Percentiles rank a stretch among this genome's conserved stretches.
These are phyloP conservation scores for Muraenolepis orangiensis DNA, from an alignment of 2,797 vertebrate species.

Conservation along the genomic window DNA sequence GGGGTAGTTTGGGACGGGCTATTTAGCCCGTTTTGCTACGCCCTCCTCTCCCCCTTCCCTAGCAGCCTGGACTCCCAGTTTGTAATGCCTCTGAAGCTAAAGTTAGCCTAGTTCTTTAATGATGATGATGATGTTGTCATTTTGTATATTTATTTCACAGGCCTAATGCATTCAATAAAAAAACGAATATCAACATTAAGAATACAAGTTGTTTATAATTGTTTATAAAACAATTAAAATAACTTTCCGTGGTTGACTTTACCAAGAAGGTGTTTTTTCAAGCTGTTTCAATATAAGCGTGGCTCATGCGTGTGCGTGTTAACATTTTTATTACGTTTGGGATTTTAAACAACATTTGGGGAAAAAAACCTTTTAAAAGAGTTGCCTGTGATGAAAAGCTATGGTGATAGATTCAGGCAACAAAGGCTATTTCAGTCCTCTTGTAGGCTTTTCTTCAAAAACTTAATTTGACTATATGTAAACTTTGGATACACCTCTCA, in stretches of 20 bases:
- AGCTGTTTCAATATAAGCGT: background rate
- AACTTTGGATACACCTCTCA: background rate
- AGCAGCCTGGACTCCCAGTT: background rate
- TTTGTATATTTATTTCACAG: background rate
- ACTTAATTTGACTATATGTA: background rate
- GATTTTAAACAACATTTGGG: no score
- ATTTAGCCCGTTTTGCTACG: no score
- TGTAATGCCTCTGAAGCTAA: background rate
- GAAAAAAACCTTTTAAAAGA: background rate
- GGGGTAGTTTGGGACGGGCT: slow-evolving; percentile 23
- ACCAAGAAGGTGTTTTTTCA: background rate
- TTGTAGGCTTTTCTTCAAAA: background rate
- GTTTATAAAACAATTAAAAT: background rate
- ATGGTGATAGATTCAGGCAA: background rate
- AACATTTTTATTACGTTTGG: background rate
- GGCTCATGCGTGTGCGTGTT: background rate
- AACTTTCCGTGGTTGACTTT: background rate
- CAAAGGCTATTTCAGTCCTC: background rate
- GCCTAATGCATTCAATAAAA: background rate
- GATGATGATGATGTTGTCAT: background rate
- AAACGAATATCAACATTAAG: background rate
- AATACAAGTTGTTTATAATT: background rate
- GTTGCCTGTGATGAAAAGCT: background rate
- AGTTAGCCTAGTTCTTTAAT: background rate
- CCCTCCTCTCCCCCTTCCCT: slow-evolving; percentile 17